Evolutionary conservation across 2,797 vertebrate genomes (phyloP), one percentile per base, ranked within the genome.

Genomic region (Meriones psammophilus): DNA sequence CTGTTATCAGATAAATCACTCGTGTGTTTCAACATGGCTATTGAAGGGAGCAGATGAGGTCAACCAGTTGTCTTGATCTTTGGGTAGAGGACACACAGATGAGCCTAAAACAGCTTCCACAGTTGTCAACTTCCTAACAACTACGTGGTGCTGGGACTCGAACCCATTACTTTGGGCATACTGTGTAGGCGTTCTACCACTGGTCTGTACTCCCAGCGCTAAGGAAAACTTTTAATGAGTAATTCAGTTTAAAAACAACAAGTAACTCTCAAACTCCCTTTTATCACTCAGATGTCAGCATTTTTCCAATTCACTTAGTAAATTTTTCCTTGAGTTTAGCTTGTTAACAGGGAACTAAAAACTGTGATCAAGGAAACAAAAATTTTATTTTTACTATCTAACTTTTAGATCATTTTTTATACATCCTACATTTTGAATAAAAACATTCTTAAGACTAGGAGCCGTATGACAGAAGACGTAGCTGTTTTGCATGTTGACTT

Each of bases 401-500:
- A 68, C 20, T 92, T 88, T 42, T 95, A 30, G 42, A 56, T 93
- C 15, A 30, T 91, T 56, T 90, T 96, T 83, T 80, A 66, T 87
- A 80, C 86, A 87, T 76, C 24, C 13, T 91, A 93, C 78, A 74
- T 20, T 85, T 96, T 92, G 94, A 92, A 85, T 88, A 84, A 39
- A 92, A 89, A 58, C n/a, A 12, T 77, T 8, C 77, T 94, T 89
- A 92, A 89, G 88, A 89, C 6, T 5, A 42, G 74, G 58, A 79
- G 0, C 1, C 81, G 89, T 97, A 97, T 66, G 60, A 69, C 93
- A 89, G 96, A 93, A 87, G 39, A 30, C 0, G 97, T 66, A 96
- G 62, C 94, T 73, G 92, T 66, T 97, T 98, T 98, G 95, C 58
- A 3, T 77, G 80, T 95, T 97, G 91, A 93, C 88, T 97, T 93